Base-by-base conservation (phyloP, 2,797 vertebrate species). In the Leontocebus nigricollis region DNA sequence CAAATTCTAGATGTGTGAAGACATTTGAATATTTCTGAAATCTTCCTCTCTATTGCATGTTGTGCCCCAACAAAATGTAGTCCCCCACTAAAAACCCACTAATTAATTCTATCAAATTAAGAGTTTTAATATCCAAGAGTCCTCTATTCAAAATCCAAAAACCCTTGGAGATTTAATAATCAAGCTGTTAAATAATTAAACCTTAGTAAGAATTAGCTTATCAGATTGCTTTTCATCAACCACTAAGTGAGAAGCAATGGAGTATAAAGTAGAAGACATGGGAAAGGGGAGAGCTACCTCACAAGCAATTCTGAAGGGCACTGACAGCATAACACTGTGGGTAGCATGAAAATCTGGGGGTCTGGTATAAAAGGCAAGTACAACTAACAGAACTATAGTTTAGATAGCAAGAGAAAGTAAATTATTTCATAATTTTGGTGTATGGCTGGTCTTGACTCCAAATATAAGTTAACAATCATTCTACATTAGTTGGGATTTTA, bases 121-220 rank as follows among this genome's bases (percentile, higher is more conserved):
- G 90, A 95, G 52, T 96, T 95, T 96, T 90, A 95, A 90, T 85
- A 96, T 97, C 83, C 46, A 80, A 61, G 82, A 97, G 59, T 92
- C 72, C 67, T 98, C 95, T 96, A 82, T 98, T 98, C 96, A 97
- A 95, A 98, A 97, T 98, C 87, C 90, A 97, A 97, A 97, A 96
- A 96, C 92, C 95, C 96, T 97, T 98, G 93, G 95, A 98, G 97
- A 97, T 97, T 98, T 95, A 97, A 97, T 96, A 98, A 98, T 98
- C 96, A 97, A 95, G 97, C 94, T 97, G 95, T 97, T 98, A 97
- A 86, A 96, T 98, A 97, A 98, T 98, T 97, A 98, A 98, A 97
- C 88, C 90, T 97, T 95, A 93, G 88, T 90, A 97, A 97, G 95
- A 97, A 96, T 95, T 97, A 94, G 90, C 96, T 98, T 96, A 98